Evolutionary conservation across 2,888 invertebrate species (phyloP).

Genomic region (Amblyteles armatorius): DNA sequence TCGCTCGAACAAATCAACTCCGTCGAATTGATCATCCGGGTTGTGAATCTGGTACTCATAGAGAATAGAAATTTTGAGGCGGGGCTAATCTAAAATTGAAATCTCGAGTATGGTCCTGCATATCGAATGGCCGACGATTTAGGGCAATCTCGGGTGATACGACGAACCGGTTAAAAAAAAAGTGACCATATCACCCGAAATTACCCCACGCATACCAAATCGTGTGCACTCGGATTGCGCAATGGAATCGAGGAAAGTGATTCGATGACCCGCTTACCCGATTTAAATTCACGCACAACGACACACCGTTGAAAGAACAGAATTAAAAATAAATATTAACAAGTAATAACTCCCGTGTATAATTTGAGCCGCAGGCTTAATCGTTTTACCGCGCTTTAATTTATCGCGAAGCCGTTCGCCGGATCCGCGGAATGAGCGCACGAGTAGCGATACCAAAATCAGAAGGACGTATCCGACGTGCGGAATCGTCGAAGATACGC

Average conservation of each 20-base stretch:
- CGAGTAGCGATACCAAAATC: background rate
- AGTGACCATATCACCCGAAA: background rate
- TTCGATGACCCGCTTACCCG: background rate
- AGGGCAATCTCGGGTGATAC: background rate
- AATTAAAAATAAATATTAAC: too few relatives aligned
- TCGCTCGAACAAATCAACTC: background rate
- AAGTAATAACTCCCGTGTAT: background rate
- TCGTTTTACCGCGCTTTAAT: background rate
- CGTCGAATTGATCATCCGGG: conserved; percentile 7
- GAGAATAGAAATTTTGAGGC: conserved; percentile 7
- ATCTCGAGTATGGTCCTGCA: conserved; percentile 26
- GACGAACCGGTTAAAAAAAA: too few relatives aligned
- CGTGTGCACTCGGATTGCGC: too few relatives aligned
- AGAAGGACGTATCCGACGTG: background rate
- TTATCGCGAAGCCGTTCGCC: background rate
- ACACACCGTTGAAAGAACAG: background rate
- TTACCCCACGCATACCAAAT: background rate
- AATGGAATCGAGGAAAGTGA: background rate
- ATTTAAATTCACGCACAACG: background rate
- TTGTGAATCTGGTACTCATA: background rate
- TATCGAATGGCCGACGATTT: background rate
- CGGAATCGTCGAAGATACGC: background rate
- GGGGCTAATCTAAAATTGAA: conserved; percentile 36
- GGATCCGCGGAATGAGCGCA: background rate
- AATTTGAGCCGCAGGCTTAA: background rate